Evolutionary conservation across 2,113 vertebrate genomes (phyloP), one percentile per base, ranked within the genome.

Genomic region (Canis aureus): DNA sequence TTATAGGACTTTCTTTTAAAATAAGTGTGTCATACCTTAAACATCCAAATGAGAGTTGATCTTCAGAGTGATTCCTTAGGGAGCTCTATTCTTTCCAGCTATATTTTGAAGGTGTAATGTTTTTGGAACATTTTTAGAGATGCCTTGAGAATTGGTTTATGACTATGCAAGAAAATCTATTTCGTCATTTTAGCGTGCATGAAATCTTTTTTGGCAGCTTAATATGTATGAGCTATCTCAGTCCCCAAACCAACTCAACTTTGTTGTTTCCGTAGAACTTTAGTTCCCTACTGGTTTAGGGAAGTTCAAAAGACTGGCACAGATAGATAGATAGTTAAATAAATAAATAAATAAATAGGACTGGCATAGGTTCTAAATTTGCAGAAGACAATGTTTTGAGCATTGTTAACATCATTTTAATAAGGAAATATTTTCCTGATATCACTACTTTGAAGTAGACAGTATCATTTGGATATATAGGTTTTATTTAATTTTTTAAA

Each of bases 1-100:
- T 96, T 94, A 11, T 96, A 87, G 74, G 74, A 57, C 32, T 97
- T 92, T 60, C 20, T 94, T 97, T 91, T 86, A 79, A 91, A 91
- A 87, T 95, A 92, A 81, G 9, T 79, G 25, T 74, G 53, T 93
- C 57, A 78, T 84, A 89, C 53, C 8, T 80, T 92, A 86, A 79
- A 82, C 22, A 96, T 90, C 27, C 53, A 95, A n/a, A 66, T 95
- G 57, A 96, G n/a, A 95, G 53, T 67, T 96, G 79, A 96, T 89
- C 80, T 83, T 97, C 19, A 66, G 43, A 79, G 78, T 85, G 69
- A 27, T 92, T 97, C 55, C 59, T 88, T 81, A 85, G 71, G 59
- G 55, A 84, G 32, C 29, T 86, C 10, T 71, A 16, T 35, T 91
- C 90, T 69, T 51, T 67, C 80, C 32, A 92, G 15, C 51, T 92